phyloP scores from a whole-genome alignment of 1,140 invertebrate species.

The Papilio xuthus region DNA sequence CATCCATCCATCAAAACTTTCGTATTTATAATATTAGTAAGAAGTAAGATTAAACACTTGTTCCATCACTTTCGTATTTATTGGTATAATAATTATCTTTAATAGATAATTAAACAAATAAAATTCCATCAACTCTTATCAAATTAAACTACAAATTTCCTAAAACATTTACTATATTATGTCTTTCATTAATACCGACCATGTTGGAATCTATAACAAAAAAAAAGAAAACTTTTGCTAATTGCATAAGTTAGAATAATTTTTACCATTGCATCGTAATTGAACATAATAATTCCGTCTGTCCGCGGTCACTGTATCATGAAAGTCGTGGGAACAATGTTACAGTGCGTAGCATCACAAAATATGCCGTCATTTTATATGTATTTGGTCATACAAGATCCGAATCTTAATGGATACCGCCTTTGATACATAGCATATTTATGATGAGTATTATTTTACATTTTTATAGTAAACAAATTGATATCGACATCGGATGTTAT shows the following conservation, averaged over 20 bases:
- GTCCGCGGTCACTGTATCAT: background rate
- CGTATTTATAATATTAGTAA: too few relatives aligned
- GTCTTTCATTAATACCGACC: too few relatives aligned
- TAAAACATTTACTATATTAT: too few relatives aligned
- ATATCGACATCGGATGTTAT: background rate
- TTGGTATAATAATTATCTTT: too few relatives aligned
- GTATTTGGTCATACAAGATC: slow-evolving; percentile 14
- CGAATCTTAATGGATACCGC: slow-evolving; percentile 10
- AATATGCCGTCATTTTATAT: background rate
- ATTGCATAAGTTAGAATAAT: background rate
- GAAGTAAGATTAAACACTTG: too few relatives aligned
- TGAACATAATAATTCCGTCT: slow-evolving; percentile 2
- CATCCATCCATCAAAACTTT: too few relatives aligned
- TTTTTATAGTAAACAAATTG: slow-evolving; percentile 32
- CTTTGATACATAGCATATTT: slow-evolving; percentile 6
- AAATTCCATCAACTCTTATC: too few relatives aligned
- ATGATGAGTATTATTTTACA: background rate
- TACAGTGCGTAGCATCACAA: background rate
- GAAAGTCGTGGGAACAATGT: slow-evolving; percentile 13
- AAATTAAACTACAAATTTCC: too few relatives aligned
- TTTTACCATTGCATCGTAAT: background rate
- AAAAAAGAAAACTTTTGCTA: too few relatives aligned
- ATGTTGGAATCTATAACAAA: too few relatives aligned
- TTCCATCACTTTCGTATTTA: too few relatives aligned
- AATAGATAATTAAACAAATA: too few relatives aligned